phyloP scores from a whole-genome alignment of 2,797 vertebrate species.

The Bradypodion ventrale region DNA sequence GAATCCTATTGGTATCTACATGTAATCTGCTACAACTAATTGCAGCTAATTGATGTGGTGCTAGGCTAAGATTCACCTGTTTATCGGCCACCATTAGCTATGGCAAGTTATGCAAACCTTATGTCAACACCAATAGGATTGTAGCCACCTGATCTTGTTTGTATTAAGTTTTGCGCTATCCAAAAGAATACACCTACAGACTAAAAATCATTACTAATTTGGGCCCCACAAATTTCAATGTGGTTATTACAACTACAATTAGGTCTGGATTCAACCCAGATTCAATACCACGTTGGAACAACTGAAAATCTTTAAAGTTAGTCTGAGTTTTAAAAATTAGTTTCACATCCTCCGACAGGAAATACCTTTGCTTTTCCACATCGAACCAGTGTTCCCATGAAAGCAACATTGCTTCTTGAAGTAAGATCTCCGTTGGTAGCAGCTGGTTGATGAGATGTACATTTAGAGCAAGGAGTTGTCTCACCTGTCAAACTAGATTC shows the following conservation, averaged over 20 bases:
- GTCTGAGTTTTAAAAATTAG: slow-evolving; percentile 4
- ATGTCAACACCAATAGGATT: too few species aligned
- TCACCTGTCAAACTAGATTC: slow-evolving; percentile 97
- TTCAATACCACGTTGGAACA: background rate
- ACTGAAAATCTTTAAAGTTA: background rate
- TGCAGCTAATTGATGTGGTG: too few species aligned
- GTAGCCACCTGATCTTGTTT: background rate
- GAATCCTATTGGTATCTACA: too few species aligned
- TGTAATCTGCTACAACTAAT: too few species aligned
- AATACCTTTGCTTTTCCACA: slow-evolving; percentile 95
- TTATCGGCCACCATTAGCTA: too few species aligned
- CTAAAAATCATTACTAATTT: background rate
- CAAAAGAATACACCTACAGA: background rate
- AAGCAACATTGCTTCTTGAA: slow-evolving; percentile 92
- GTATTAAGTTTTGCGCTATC: background rate
- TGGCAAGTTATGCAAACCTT: too few species aligned
- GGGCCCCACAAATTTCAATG: background rate
- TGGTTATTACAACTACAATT: background rate
- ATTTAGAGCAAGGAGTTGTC: slow-evolving; percentile 90
- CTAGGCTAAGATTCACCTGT: too few species aligned
- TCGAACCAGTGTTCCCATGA: slow-evolving; percentile 96
- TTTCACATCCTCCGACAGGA: background rate
- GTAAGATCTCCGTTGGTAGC: slow-evolving; percentile 88
- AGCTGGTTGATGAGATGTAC: slow-evolving; percentile 81
- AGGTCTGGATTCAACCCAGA: background rate